Evolutionary conservation across 2,888 invertebrate genomes (phyloP), one percentile per base, ranked within the genome.

Genomic region (Drosophila tanythrix): DNA sequence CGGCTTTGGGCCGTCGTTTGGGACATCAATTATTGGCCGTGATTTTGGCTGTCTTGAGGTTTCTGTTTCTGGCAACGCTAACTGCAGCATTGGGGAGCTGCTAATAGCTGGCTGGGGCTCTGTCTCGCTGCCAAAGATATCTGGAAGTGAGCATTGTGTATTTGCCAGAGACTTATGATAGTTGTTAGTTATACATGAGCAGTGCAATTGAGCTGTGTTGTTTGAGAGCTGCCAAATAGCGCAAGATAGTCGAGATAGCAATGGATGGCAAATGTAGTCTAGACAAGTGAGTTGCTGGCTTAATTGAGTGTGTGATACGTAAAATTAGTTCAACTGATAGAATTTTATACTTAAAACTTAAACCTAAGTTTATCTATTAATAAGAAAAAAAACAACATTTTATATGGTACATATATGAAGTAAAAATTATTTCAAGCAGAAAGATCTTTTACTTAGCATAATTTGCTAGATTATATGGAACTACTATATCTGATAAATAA

Each of bases 21-120:
- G 81, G 74, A 71, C 84, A 85, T 84, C 88, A 85, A 88, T 84
- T 84, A 85, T 76, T 82, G 86, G 72, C 79, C 71, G 79, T 85
- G 83, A 81, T 83, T 82, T 79, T 81, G 83, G 71, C 81, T 82
- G 78, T 76, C 82, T 84, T 68, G 77, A 56, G 77, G 69, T 76
- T 79, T 79, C 55, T 46, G 57, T 43, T 57, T 43, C 43, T 77
- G 77, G 71, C 76, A 63, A 36, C 66, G 67, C 48, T 57, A 29
- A 51, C 61, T 57, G 72, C 72, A 53, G 27, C 69, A 40, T 51
- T 53, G 59, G 70, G 74, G 64, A 69, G 57, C 64, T 59, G 50
- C 70, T 76, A 79, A 80, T 80, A 76, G 70, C 56, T 64, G 61
- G 65, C 33, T 48, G 36, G 73, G 79, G 55, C 8, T 31, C 15